Percentiles rank a stretch among this genome's conserved stretches.
Conservation (phyloP, 2,113 vertebrate species). For the Sminthopsis crassicaudata region DNA sequence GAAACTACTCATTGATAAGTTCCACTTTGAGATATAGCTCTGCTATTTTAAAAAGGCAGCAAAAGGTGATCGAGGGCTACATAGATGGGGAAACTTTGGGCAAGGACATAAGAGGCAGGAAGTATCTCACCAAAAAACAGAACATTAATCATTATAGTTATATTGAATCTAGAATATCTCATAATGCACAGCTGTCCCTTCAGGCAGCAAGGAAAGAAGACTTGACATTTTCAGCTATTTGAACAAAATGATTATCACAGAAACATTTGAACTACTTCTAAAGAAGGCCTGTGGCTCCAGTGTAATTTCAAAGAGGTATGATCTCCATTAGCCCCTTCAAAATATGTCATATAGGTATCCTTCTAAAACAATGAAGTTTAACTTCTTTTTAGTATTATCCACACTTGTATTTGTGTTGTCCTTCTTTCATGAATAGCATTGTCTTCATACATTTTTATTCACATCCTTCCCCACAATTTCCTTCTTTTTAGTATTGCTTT, state of each 20-base stretch:
- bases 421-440: too few relatives aligned
- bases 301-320: not conserved
- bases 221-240: not conserved
- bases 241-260: not conserved
- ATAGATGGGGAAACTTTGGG: fast-evolving
- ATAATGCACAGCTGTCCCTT: not conserved
- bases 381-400: not conserved
- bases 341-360: not conserved
- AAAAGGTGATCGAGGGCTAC: too few relatives aligned
- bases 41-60: not conserved
- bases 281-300: not conserved
- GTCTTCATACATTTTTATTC: not conserved
- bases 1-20: not conserved
- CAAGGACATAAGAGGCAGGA: not conserved
- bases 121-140: not conserved
- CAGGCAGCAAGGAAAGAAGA: not conserved
- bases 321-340: not conserved
- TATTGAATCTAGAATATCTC: not conserved
- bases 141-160: not conserved
- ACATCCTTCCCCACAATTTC: not conserved
- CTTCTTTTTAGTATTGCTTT: not conserved
- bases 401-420: not conserved
- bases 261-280: not conserved
- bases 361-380: too few relatives aligned
- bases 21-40: not conserved